Evolutionary conservation across 2,888 invertebrate genomes (phyloP).

Genomic region (Lysandra bellargus): DNA sequence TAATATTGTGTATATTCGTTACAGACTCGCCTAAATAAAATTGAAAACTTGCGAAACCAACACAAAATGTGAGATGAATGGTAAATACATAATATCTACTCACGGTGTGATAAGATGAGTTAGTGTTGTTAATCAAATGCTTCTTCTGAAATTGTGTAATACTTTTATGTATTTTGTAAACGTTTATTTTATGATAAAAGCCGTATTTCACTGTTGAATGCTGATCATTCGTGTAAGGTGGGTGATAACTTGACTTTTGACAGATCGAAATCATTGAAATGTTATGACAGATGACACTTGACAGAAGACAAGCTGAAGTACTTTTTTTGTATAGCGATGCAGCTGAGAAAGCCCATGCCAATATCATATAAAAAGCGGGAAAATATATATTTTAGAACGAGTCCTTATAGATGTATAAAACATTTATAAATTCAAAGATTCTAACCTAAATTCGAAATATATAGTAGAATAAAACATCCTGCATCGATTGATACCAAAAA

Average conservation of each 20-base stretch:
- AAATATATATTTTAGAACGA: too few relatives aligned
- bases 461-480: too few relatives aligned
- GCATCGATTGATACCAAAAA: too few relatives aligned
- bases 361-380: too few relatives aligned
- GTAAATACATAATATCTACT: conserved; percentile 16
- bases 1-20: neutral
- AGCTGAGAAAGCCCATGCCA: neutral
- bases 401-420: too few relatives aligned
- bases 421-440: too few relatives aligned
- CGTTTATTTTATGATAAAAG: conserved; percentile 18
- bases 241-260: conserved; percentile 13
- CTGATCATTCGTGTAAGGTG: conserved; percentile 21
- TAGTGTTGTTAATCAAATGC: conserved; percentile 16
- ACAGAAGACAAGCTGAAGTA: neutral
- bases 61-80: conserved; percentile 24
- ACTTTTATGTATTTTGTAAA: conserved; percentile 19
- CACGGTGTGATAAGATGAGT: conserved; percentile 24
- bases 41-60: neutral
- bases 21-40: neutral
- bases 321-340: neutral
- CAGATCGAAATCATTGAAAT: conserved; percentile 22
- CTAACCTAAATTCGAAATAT: too few relatives aligned
- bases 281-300: conserved; percentile 19
- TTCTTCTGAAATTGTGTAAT: conserved; percentile 20
- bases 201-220: conserved; percentile 20